A percentile compares a stretch with the other conserved stretches of the same genome.
phyloP scores from a whole-genome alignment of 1,140 invertebrate species.

The Thaumetopoea pityocampa region DNA sequence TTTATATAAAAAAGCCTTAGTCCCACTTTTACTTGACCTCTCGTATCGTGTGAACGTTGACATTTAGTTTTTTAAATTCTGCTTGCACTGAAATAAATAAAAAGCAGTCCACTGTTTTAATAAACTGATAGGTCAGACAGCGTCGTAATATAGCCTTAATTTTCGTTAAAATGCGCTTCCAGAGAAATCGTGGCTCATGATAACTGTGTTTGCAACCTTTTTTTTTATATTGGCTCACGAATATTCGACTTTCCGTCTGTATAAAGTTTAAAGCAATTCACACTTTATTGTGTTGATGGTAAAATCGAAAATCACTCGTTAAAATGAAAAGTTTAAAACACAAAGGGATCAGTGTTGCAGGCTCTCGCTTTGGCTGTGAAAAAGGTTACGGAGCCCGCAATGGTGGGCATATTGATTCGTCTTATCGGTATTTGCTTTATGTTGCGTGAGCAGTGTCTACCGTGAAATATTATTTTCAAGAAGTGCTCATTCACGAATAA shows the following conservation, averaged over 20 bases:
- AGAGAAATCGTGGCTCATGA: constrained; percentile 47
- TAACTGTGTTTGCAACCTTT: constrained; percentile 32
- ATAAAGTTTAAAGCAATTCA: neutral
- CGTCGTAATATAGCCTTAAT: constrained; percentile 35
- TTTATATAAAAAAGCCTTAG: too few species aligned
- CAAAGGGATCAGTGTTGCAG: constrained; percentile 34
- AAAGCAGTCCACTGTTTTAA: constrained; percentile 16
- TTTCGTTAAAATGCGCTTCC: constrained; percentile 26
- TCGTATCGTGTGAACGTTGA: too few species aligned
- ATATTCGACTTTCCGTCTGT: constrained; percentile 31
- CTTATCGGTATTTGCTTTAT: constrained; percentile 38
- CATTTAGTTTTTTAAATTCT: constrained; percentile 7
- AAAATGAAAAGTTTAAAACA: constrained; percentile 22
- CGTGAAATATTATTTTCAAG: constrained; percentile 7
- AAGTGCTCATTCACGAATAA: too few species aligned
- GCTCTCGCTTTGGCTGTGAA: constrained; percentile 35
- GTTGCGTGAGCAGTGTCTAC: constrained; percentile 21
- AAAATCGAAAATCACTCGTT: too few species aligned
- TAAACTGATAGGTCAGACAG: constrained; percentile 27
- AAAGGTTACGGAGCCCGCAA: constrained; percentile 30
- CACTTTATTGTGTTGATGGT: constrained; percentile 2
- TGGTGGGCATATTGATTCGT: constrained; percentile 42
- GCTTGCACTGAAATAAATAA: constrained; percentile 17
- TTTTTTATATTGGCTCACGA: constrained; percentile 36
- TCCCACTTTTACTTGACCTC: too few species aligned